Conservation (phyloP, 2,888 invertebrate species). For the Andrena flavipes region DNA sequence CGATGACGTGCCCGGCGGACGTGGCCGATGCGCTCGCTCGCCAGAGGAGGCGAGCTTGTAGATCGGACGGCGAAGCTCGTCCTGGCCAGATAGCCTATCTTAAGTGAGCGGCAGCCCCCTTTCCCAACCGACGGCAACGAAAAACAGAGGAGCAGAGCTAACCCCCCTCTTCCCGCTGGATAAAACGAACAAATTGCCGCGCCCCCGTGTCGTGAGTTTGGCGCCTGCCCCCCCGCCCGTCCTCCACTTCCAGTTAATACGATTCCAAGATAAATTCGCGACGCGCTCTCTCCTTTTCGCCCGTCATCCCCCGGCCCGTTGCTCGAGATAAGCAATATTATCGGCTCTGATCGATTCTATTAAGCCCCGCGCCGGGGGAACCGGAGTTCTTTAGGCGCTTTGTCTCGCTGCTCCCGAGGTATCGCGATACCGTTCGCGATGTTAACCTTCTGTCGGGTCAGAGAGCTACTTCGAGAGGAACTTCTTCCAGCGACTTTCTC, state of each 20-base stretch:
- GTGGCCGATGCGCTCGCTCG: slow-evolving; percentile 26
- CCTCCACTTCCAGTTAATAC: slow-evolving; percentile 10
- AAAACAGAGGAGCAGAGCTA: slow-evolving; percentile 39
- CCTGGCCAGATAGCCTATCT: slow-evolving; percentile 66
- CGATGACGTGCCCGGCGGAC: slow-evolving; percentile 74
- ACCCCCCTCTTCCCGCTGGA: slow-evolving; percentile 15
- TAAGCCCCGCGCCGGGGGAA: slow-evolving; percentile 16
- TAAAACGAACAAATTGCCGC: slow-evolving; percentile 66
- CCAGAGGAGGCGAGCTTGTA: slow-evolving; percentile 27
- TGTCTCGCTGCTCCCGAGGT: slow-evolving; percentile 19
- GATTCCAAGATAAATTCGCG: slow-evolving; percentile 54
- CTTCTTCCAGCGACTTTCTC: slow-evolving; percentile 7
- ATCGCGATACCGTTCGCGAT: slow-evolving; percentile 5
- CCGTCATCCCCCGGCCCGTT: neutral
- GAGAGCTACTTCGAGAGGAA: slow-evolving; percentile 4
- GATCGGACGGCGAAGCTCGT: slow-evolving; percentile 46
- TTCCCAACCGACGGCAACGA: slow-evolving; percentile 5
- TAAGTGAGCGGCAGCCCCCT: slow-evolving; percentile 66
- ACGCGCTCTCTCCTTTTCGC: slow-evolving; percentile 8
- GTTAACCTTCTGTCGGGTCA: slow-evolving; percentile 16
- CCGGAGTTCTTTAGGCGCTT: slow-evolving; percentile 11
- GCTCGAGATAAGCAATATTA: slow-evolving; percentile 56
- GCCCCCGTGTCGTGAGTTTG: slow-evolving; percentile 34
- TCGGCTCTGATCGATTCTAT: slow-evolving; percentile 51
- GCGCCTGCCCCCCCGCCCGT: slow-evolving; percentile 31